phyloP scores from a whole-genome alignment of 2,113 vertebrate genomes.

The Phalacrocorax brasilianus region DNA sequence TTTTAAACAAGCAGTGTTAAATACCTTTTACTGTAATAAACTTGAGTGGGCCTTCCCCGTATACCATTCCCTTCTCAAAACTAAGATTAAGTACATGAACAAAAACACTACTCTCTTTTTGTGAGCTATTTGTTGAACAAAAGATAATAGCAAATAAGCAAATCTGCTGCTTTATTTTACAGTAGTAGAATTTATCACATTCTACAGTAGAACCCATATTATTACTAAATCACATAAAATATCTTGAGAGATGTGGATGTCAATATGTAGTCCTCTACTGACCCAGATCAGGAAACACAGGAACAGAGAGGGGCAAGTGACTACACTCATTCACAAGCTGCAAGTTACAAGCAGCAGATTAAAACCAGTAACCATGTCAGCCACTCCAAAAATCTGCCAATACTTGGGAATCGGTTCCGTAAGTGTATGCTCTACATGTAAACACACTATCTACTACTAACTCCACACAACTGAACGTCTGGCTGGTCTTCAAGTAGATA shows the following conservation, averaged over 20 bases:
- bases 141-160: neutral
- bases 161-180: neutral
- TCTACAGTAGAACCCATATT: neutral
- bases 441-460: neutral
- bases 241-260: neutral
- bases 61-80: neutral
- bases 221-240: neutral
- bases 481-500: neutral
- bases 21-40: neutral
- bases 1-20: neutral
- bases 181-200: neutral
- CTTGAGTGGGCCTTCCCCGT: neutral
- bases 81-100: neutral
- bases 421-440: neutral
- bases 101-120: neutral
- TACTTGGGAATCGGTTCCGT: neutral
- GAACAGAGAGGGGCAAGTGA: neutral
- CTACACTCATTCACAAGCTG: neutral
- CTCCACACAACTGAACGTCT: neutral
- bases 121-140: neutral
- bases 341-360: neutral
- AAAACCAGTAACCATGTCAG: neutral
- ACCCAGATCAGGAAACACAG: neutral
- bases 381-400: neutral
- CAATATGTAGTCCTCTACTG: neutral